phyloP scores from a whole-genome alignment of 2,113 vertebrate species.

The pig (Sus scrofa) region T2T-Sscrofa CM000826.6:18695001-18695500 shows the following conservation, averaged over 20 bases:
- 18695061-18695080: background rate
- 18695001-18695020: slow-evolving; percentile 5
- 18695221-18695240: background rate
- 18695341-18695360: background rate
- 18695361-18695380: background rate
- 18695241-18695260: background rate
- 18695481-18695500: too few species aligned
- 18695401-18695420: background rate
- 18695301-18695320: background rate
- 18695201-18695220: background rate
- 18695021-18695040: background rate
- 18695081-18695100: background rate
- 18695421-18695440: background rate
- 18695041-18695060: slow-evolving; percentile 4
- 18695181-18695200: background rate
- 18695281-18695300: background rate
- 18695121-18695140: slow-evolving; percentile 29
- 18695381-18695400: background rate
- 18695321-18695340: background rate
- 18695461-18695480: background rate
- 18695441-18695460: background rate
- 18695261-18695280: background rate
- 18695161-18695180: background rate
- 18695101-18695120: slow-evolving; percentile 14
- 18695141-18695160: background rate